These are phyloP conservation scores for Lymantria dispar DNA, from an alignment of 2,888 invertebrate genomes.

Conservation along the genomic window DNA sequence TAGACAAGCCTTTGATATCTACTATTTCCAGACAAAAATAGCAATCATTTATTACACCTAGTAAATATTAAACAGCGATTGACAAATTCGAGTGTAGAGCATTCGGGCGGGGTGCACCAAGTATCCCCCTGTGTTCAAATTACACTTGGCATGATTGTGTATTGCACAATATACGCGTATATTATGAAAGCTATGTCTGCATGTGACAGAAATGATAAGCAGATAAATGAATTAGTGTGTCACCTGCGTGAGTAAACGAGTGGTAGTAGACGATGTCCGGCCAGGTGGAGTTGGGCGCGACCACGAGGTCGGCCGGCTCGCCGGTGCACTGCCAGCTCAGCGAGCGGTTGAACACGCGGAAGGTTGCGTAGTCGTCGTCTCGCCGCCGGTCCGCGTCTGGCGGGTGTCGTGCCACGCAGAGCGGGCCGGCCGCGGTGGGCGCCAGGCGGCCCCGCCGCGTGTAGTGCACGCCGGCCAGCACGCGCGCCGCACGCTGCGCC, in stretches of 20 bases:
- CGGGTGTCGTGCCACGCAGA: constrained; percentile 87
- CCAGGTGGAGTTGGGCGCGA: constrained; percentile 94
- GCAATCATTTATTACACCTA: no score
- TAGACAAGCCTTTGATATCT: no score
- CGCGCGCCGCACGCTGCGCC: constrained; percentile 75
- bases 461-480: constrained; percentile 87
- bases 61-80: no score
- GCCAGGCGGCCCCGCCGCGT: constrained; percentile 91
- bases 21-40: no score
- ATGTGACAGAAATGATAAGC: no score
- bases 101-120: no score
- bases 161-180: no score
- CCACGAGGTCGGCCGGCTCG: constrained; percentile 87
- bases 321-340: constrained; percentile 87
- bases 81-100: no score
- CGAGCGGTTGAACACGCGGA: constrained; percentile 92
- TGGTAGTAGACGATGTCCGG: constrained; percentile 96
- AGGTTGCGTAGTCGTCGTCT: constrained; percentile 89
- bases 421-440: constrained; percentile 89
- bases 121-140: no score
- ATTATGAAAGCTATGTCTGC: no score
- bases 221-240: no score
- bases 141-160: no score
- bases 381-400: constrained; percentile 87
- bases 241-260: constrained; percentile 94